Evolutionary conservation across 2,113 vertebrate species (phyloP), one percentile per base, ranked within the genome.

Genomic region (Calypte anna): DNA sequence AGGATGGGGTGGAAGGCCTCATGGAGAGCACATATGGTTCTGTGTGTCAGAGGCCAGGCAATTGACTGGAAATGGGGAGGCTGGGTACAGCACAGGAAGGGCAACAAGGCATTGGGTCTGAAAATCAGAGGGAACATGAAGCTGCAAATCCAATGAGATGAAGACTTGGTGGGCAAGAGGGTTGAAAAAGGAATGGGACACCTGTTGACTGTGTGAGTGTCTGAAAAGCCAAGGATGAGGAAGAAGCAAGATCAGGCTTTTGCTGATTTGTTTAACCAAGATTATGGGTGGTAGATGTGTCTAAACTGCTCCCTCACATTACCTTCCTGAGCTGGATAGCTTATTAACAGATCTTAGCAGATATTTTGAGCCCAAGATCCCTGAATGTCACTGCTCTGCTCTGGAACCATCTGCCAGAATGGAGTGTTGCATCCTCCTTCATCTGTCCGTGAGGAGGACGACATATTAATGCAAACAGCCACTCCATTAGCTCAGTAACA

Each of bases 1-100:
- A 44, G 5, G 3, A 11, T 19, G 21, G 20, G 3, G 3, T 30
- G 10, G 24, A 14, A 91, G 46, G 18, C 25, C 27, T 59, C 1
- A 1, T 31, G 31, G 23, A 84, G 31, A 59, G 6, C 18, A n/a
- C 3, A 7, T 59, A 2, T 7, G 16, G 19, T 0, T 1, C 24
- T 58, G 14, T 22, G 8, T 0, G 3, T 25, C 3, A 4, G 38
- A 74, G 7, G 20, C 10, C 1, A 2, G 14, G 33, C 27, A 73
- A 30, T 7, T 40, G n/a, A 3, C 21, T 54, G 46, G 12, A 46
- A 67, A 33, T 31, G 10, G 15, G 7, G 10, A 58, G 21, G 7
- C 25, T 50, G 12, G 11, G 11, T 74, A 67, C 1, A 3, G 18
- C 54, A 59, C 19, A 31, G 43, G 31, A 77, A 70, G 40, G n/a